Conservation (phyloP, 2,113 vertebrate genomes). For the Axis porcinus region DNA sequence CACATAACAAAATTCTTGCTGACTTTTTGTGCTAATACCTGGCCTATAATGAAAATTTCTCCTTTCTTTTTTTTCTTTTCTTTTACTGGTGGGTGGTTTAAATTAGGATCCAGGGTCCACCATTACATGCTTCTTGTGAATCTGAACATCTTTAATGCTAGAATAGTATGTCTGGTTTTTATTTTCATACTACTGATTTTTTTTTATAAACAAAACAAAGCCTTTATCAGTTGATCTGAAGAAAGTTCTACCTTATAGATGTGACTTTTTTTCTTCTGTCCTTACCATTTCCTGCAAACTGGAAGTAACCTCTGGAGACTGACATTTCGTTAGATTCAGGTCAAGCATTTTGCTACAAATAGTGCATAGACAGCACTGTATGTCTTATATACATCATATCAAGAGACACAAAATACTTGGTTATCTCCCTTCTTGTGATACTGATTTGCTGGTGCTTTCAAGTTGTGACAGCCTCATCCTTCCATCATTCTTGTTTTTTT, state of each 20-base stretch:
- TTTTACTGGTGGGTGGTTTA: background rate
- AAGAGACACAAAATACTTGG: background rate
- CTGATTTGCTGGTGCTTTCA: background rate
- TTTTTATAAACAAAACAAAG: background rate
- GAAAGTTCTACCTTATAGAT: background rate
- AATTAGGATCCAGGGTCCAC: background rate
- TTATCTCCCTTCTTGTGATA: background rate
- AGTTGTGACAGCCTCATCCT: background rate
- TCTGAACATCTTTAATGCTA: background rate
- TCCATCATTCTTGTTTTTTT: background rate
- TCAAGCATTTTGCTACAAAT: background rate
- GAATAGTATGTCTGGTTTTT: background rate
- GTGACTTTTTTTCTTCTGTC: background rate
- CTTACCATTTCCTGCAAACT: background rate
- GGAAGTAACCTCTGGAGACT: background rate
- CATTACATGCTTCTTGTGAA: background rate
- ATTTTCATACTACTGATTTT: background rate
- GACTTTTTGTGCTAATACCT: background rate
- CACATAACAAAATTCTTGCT: background rate
- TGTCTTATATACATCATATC: background rate
- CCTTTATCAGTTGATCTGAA: background rate
- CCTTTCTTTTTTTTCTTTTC: background rate
- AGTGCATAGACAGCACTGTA: background rate
- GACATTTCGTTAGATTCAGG: background rate
- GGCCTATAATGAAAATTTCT: background rate